These are phyloP conservation scores for Heterodera schachtii DNA, from an alignment of 1,140 invertebrate genomes.

Conservation along the genomic window DNA sequence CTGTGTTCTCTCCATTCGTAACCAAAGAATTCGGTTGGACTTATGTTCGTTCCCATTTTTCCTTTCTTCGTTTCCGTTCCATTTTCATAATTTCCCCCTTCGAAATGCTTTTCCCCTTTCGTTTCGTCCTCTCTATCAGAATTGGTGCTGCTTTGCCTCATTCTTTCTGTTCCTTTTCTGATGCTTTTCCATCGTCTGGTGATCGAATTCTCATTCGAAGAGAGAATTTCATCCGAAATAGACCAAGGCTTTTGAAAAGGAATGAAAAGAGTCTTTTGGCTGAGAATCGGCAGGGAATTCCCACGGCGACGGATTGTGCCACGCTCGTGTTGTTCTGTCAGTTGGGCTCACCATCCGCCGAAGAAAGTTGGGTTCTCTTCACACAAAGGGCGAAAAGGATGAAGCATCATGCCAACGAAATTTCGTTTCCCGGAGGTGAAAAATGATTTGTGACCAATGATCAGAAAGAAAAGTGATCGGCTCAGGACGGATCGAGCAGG, in stretches of 20 bases:
- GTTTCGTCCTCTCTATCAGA: no score
- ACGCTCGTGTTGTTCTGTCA: background rate
- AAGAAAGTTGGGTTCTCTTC: constrained; percentile 14
- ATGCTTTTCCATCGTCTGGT: background rate
- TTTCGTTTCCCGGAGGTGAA: constrained; percentile 26
- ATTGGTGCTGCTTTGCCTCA: background rate
- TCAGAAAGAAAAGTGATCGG: background rate
- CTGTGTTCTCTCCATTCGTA: background rate
- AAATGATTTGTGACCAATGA: no score
- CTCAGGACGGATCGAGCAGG: background rate
- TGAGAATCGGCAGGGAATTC: background rate
- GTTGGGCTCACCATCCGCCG: background rate
- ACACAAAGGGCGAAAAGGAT: constrained; percentile 24
- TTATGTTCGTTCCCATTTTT: background rate
- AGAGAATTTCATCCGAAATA: background rate
- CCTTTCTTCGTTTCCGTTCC: background rate
- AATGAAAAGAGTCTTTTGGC: background rate
- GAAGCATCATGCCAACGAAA: constrained; percentile 25
- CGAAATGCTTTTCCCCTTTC: no score
- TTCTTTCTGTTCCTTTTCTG: background rate
- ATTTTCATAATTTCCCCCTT: background rate
- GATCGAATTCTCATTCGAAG: background rate
- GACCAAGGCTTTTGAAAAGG: background rate
- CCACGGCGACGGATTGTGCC: background rate
- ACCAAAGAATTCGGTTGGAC: background rate